Evolutionary conservation across 2,113 vertebrate species (phyloP).

Genomic region (Labrus mixtus): DNA sequence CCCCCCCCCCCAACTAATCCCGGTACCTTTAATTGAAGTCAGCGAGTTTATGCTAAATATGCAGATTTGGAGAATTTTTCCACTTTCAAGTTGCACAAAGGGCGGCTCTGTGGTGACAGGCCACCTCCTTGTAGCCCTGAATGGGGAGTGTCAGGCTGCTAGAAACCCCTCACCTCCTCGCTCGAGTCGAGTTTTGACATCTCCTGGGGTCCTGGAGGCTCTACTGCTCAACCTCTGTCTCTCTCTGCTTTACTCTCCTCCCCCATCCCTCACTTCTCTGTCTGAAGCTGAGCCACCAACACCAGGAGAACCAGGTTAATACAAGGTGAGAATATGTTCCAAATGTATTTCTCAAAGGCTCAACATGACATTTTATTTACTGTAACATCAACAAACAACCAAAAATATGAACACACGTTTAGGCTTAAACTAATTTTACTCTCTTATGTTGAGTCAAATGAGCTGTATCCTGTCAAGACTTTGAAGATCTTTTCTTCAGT

Average conservation of each 20-base stretch:
- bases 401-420: too few relatives aligned
- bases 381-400: too few relatives aligned
- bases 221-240: slow-evolving; percentile 19
- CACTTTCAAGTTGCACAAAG: slow-evolving; percentile 66
- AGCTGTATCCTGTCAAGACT: too few relatives aligned
- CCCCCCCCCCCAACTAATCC: slow-evolving; percentile 50
- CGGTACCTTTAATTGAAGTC: slow-evolving; percentile 86
- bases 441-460: too few relatives aligned
- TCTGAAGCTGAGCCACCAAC: not conserved
- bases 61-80: slow-evolving; percentile 79
- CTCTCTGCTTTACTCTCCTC: slow-evolving; percentile 6
- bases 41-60: slow-evolving; percentile 86
- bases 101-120: slow-evolving; percentile 63
- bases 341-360: too few relatives aligned
- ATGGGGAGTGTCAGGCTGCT: slow-evolving; percentile 69
- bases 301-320: not conserved
- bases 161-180: slow-evolving; percentile 49
- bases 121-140: slow-evolving; percentile 61
- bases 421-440: too few relatives aligned
- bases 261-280: not conserved
- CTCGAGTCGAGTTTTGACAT: not conserved
- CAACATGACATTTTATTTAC: too few relatives aligned
- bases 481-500: too few relatives aligned
- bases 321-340: not conserved
- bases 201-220: slow-evolving; percentile 1